phyloP scores from a whole-genome alignment of 2,113 vertebrate species.

The Proterorhinus semilunaris region DNA sequence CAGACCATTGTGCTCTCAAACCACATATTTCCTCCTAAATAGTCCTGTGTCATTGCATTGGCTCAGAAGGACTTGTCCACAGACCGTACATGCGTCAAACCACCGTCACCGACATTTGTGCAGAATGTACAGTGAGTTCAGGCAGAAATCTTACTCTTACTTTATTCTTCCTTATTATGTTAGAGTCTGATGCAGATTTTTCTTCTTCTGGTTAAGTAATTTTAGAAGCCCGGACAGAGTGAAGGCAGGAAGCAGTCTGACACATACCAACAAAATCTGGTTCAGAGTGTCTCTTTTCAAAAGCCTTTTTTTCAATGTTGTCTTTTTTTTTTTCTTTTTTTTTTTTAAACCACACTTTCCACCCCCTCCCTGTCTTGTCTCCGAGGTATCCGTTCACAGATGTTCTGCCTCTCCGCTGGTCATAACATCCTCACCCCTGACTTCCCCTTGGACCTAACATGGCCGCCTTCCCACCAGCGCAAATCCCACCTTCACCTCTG shows the following conservation, averaged over 20 bases:
- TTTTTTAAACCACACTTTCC: conserved; percentile 19
- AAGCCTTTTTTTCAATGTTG: conserved; percentile 42
- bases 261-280: conserved; percentile 8
- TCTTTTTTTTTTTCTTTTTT: conserved; percentile 27
- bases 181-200: not conserved
- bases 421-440: conserved; percentile 67
- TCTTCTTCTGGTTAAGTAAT: not conserved
- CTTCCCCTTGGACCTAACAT: conserved; percentile 58
- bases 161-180: too few relatives aligned
- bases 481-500: conserved; percentile 46
- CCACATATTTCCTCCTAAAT: conserved; percentile 17
- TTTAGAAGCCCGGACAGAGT: not conserved
- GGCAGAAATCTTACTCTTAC: too few relatives aligned
- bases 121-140: not conserved
- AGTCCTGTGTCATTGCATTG: conserved; percentile 16
- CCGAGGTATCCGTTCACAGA: conserved; percentile 61
- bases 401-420: conserved; percentile 64
- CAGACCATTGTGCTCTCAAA: conserved; percentile 37
- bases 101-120: conserved; percentile 4
- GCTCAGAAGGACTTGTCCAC: conserved; percentile 18
- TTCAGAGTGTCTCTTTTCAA: conserved; percentile 31
- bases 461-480: not conserved
- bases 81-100: conserved; percentile 14
- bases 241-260: not conserved
- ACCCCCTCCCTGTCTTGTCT: conserved; percentile 28